These are phyloP conservation scores for Cylloceria caligata DNA, from an alignment of 2,888 invertebrate genomes.

Conservation along the genomic window DNA sequence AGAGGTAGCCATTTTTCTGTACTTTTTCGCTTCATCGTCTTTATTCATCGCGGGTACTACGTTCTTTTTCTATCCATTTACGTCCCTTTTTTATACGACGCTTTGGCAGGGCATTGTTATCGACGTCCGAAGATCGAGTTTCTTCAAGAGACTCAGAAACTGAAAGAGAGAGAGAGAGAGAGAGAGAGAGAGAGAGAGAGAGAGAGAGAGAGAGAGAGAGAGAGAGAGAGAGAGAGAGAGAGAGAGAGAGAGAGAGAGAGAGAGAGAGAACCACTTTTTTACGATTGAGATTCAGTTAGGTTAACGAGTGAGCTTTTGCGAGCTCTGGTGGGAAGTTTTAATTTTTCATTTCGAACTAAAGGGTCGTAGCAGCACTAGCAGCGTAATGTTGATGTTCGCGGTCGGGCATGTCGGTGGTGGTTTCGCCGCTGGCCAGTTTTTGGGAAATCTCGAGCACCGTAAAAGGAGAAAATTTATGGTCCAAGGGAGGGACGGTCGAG, in stretches of 20 bases:
- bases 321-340: constrained; percentile 24
- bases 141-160: neutral
- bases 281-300: constrained; percentile 40
- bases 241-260: neutral
- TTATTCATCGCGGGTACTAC: neutral
- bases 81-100: constrained; percentile 14
- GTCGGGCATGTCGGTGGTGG: constrained; percentile 15
- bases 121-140: constrained; percentile 17
- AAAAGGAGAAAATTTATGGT: constrained; percentile 23
- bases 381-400: constrained; percentile 28
- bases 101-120: constrained; percentile 20
- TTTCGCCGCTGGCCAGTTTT: constrained; percentile 28
- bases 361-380: constrained; percentile 8
- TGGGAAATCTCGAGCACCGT: constrained; percentile 13
- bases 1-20: constrained; percentile 1
- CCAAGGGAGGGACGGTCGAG: constrained; percentile 10
- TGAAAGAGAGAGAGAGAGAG: neutral
- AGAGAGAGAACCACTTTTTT: constrained; percentile 5
- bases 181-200: neutral
- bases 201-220: no score
- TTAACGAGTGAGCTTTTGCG: constrained; percentile 32
- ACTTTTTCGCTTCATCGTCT: constrained; percentile 24
- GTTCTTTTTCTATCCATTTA: constrained; percentile 10
- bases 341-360: constrained; percentile 28
- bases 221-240: neutral